Evolutionary conservation across 2,888 invertebrate species (phyloP), one percentile per base, ranked within the genome.

Genomic region (Perizoma affinitatum): DNA sequence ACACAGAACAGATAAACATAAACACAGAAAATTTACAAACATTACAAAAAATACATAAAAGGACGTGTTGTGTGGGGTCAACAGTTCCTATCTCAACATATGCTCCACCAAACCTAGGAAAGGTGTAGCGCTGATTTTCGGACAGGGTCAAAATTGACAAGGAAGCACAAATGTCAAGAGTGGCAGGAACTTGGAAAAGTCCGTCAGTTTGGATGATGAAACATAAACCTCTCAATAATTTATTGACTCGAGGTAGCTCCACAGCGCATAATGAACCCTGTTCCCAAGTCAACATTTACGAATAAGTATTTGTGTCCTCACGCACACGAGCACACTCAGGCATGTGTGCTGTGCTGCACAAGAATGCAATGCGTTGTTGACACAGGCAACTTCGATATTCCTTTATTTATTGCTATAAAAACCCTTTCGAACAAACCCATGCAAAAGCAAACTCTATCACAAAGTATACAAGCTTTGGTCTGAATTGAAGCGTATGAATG

Each of bases 311-410:
- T 90, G 86, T 86, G 85, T 84, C 79, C 81, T 72, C 81, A 78
- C 86, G 70, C 86, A 83, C 86, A 82, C 75, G 71, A 55, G 36
- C 63, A 41, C 69, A 70, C 66, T 38, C 52, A 64, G 58, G 51
- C 62, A 33, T 68, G 75, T 80, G 81, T 78, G 84, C 77, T 76
- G 79, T 64, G 64, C 82, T 86, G 87, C 88, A 86, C 89, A 91
- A 91, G 91, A 91, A 91, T 91, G 91, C 92, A 90, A 86, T 84
- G 87, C 88, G 89, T 88, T 91, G 92, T 91, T 92, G 92, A 91
- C 91, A 92, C 91, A 89, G 84, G 86, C 88, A 90, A 87, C 90
- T 89, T 90, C 90, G 90, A 90, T 92, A 90, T 90, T 91, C 89
- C 89, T 92, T 92, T 92, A 92, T 92, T 91, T 92, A 92, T 90